Conservation (phyloP, 2,797 vertebrate species). For the Amblyopsis hoosieri region DNA sequence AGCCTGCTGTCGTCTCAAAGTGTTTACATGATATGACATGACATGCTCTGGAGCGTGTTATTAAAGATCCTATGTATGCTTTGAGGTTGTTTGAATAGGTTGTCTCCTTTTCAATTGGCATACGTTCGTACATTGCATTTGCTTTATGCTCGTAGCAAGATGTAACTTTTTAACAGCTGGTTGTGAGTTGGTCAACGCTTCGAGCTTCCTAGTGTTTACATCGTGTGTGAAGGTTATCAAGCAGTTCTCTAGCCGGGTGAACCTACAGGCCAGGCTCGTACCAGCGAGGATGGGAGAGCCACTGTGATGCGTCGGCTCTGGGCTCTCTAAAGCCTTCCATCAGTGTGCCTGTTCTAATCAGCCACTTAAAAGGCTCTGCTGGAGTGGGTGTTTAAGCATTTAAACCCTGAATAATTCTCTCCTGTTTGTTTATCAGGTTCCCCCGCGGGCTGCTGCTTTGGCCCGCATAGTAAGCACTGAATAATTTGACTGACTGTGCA, state of each 20-base stretch:
- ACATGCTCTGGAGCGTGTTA: constrained; percentile 28
- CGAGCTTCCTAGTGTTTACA: no score
- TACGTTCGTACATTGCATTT: no score
- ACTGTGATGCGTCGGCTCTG: constrained; percentile 38
- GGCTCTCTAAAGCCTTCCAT: constrained; percentile 51
- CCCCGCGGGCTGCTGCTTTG: constrained; percentile 59
- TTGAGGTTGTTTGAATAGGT: no score
- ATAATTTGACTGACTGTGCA: constrained; percentile 64
- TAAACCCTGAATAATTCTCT: constrained; percentile 74
- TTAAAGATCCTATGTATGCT: not conserved
- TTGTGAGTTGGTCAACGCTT: no score
- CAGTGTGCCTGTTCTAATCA: constrained; percentile 68
- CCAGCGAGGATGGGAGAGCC: constrained; percentile 10
- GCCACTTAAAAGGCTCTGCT: constrained; percentile 68
- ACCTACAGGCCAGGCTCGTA: not conserved
- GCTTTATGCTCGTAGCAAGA: no score
- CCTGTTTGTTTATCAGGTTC: constrained; percentile 70
- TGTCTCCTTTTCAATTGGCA: no score
- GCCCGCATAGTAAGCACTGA: constrained; percentile 59
- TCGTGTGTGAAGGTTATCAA: no score
- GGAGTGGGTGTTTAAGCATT: constrained; percentile 75
- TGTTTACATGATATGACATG: not conserved
- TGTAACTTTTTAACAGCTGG: no score
- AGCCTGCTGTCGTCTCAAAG: constrained; percentile 65
- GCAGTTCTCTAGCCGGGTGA: no score